Conservation (phyloP, 2,797 vertebrate species). For the Sebastes miniatus region DNA sequence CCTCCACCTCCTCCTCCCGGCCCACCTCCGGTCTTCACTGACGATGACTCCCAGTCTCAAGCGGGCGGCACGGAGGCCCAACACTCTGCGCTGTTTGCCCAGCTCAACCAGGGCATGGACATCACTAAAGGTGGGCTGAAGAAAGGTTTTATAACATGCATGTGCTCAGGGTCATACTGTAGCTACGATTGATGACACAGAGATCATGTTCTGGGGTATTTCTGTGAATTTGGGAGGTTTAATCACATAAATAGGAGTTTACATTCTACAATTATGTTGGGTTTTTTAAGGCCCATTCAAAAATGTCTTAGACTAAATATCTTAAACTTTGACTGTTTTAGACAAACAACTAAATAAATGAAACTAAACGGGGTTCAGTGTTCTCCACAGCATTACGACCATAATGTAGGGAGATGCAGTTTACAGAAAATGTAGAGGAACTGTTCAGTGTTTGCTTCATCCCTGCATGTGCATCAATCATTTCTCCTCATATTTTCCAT, state of each 20-base stretch:
- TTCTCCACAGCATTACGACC: not conserved
- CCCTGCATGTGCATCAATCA: not conserved
- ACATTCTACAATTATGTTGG: not conserved
- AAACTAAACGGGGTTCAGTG: not conserved
- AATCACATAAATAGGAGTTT: not conserved
- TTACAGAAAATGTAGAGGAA: not conserved
- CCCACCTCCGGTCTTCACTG: conserved; percentile 82
- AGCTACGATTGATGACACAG: not conserved
- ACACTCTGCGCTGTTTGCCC: conserved; percentile 91
- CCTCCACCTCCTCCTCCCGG: conserved; percentile 87
- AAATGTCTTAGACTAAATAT: not conserved
- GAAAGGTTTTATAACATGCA: not conserved
- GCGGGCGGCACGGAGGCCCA: conserved; percentile 59
- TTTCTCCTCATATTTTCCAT: not conserved
- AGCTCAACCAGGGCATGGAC: conserved; percentile 95
- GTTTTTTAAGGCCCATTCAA: not conserved
- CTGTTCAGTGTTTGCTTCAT: not conserved
- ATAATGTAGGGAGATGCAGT: not conserved
- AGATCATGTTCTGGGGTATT: not conserved
- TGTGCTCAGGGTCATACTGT: not conserved
- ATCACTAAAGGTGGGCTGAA: conserved; percentile 91
- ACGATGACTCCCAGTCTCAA: conserved; percentile 74
- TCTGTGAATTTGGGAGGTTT: not conserved
- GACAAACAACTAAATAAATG: not conserved
- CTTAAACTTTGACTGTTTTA: not conserved